Percentiles rank a stretch among this genome's conserved stretches.
These are phyloP conservation scores for Orthosia gothica DNA, from an alignment of 2,888 invertebrate species.

Conservation along the genomic window DNA sequence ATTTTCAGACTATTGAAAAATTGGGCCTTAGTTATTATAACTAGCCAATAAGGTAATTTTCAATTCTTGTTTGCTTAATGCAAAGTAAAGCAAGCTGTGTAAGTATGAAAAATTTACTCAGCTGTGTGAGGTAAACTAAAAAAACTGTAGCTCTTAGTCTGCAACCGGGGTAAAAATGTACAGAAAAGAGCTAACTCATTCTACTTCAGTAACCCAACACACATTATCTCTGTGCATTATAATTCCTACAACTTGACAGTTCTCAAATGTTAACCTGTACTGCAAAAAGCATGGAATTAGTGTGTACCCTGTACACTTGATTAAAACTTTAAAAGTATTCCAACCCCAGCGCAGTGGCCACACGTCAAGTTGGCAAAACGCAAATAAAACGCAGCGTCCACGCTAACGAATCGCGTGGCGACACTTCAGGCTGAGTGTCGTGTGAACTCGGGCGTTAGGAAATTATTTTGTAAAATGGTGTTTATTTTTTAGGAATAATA, in stretches of 20 bases:
- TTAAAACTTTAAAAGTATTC: slow-evolving; percentile 40
- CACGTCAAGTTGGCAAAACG: slow-evolving; percentile 57
- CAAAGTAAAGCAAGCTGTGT: too few relatives aligned
- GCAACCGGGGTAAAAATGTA: too few relatives aligned
- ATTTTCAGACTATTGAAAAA: too few relatives aligned
- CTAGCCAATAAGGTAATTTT: too few relatives aligned
- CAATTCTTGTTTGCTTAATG: too few relatives aligned
- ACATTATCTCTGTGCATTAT: too few relatives aligned
- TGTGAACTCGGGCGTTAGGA: slow-evolving; percentile 28
- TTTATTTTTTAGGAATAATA: slow-evolving; percentile 8
- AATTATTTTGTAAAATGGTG: slow-evolving; percentile 20
- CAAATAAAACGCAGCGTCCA: slow-evolving; percentile 70
- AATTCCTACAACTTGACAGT: slow-evolving; percentile 12
- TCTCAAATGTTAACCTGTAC: slow-evolving; percentile 49
- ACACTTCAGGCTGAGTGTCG: slow-evolving; percentile 56
- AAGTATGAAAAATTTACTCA: too few relatives aligned
- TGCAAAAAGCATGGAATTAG: too few relatives aligned
- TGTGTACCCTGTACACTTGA: not conserved
- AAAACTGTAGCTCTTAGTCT: too few relatives aligned
- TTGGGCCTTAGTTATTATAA: too few relatives aligned
- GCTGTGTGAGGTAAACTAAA: too few relatives aligned
- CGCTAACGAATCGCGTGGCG: slow-evolving; percentile 71
- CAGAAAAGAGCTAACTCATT: not conserved
- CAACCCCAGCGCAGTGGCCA: slow-evolving; percentile 36
- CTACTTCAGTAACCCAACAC: too few relatives aligned